A percentile compares a stretch with the other conserved stretches of the same genome.
Evolutionary conservation across 2,888 invertebrate genomes (phyloP).

Genomic region (Agrotis ipsilon): DNA sequence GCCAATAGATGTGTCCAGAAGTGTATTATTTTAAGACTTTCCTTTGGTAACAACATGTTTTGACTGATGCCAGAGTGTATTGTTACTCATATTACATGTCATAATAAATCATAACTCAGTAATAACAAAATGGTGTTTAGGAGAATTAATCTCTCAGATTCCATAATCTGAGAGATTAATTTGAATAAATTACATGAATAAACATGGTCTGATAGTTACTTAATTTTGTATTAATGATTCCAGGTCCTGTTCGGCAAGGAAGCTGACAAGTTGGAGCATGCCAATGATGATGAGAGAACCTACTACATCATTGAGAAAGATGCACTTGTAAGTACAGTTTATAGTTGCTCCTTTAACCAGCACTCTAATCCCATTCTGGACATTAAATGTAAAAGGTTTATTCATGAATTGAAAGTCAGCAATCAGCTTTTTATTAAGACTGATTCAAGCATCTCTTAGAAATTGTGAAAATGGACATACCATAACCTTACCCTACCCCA

Average conservation of each 20-base stretch:
- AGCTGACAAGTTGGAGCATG: conserved; percentile 99
- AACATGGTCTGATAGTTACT: too few relatives aligned
- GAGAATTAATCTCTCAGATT: too few relatives aligned
- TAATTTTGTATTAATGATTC: conserved; percentile 56
- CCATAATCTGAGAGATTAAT: too few relatives aligned
- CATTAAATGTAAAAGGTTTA: neutral
- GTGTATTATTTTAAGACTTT: too few relatives aligned
- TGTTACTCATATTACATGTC: neutral
- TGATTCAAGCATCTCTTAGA: neutral
- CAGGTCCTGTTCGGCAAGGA: conserved; percentile 99
- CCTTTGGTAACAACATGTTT: neutral
- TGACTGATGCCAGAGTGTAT: neutral
- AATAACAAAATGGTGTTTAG: neutral
- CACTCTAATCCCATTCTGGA: neutral
- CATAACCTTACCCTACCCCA: too few relatives aligned
- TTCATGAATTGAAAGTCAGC: neutral
- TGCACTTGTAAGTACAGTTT: conserved; percentile 92
- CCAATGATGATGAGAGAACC: conserved; percentile 99
- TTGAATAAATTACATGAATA: too few relatives aligned
- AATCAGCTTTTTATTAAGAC: neutral
- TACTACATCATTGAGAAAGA: conserved; percentile 99
- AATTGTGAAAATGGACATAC: too few relatives aligned
- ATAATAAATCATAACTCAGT: too few relatives aligned
- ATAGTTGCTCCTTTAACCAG: neutral
- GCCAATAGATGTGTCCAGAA: too few relatives aligned